A percentile compares a stretch with the other conserved stretches of the same genome.
These are phyloP conservation scores for Malurus elegans DNA, from an alignment of 2,113 vertebrate genomes.

Conservation along the genomic window DNA sequence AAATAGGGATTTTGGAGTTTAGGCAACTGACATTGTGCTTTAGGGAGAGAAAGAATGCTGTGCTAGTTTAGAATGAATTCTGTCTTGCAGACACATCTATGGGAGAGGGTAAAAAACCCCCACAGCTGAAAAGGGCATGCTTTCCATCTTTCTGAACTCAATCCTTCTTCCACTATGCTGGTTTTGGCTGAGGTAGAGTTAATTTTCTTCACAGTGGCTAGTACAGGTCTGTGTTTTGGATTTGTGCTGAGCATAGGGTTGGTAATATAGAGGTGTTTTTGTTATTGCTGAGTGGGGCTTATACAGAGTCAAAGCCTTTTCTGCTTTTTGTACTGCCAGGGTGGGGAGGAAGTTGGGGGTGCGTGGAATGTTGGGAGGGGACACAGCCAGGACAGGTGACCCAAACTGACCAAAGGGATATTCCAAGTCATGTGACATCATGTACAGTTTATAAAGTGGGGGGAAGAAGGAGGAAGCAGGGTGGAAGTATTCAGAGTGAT, in stretches of 20 bases:
- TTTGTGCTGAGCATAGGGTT: background rate
- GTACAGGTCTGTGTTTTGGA: background rate
- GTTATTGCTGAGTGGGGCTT: background rate
- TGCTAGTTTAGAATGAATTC: background rate
- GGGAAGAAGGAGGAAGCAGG: background rate
- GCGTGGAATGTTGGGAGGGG: background rate
- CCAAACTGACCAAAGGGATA: background rate
- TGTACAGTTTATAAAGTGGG: background rate
- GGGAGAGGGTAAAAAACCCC: background rate
- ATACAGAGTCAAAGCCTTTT: background rate
- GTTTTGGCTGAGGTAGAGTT: background rate
- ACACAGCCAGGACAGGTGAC: background rate
- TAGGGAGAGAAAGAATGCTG: background rate
- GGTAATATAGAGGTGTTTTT: background rate
- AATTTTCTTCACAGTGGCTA: background rate
- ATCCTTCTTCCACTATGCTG: background rate
- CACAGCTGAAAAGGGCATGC: background rate
- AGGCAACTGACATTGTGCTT: background rate
- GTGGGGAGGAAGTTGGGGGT: accelerated
- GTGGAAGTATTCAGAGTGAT: background rate
- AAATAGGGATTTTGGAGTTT: background rate
- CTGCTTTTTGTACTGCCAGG: background rate
- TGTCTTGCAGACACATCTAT: background rate
- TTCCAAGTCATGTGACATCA: background rate
- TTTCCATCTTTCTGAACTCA: background rate